A percentile compares a stretch with the other conserved stretches of the same genome.
Evolutionary conservation across 1,140 invertebrate genomes (phyloP).

Genomic region (Pantala flavescens): DNA sequence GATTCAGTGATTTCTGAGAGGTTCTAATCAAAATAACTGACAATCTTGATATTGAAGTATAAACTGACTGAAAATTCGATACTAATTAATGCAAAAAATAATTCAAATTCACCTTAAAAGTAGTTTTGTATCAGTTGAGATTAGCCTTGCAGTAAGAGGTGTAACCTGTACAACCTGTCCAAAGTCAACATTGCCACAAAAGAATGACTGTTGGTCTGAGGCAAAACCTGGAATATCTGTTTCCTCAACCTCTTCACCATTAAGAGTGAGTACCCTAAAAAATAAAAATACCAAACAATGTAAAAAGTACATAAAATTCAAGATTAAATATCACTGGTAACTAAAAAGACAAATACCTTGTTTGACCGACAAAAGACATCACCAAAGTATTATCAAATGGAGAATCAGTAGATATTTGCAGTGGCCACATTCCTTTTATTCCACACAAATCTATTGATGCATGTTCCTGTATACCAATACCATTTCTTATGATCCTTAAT

Average conservation of each 20-base stretch:
- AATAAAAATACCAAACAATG: conserved; percentile 14
- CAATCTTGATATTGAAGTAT: no score
- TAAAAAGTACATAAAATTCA: conserved; percentile 20
- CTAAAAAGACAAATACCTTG: conserved; percentile 44
- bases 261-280: conserved; percentile 67
- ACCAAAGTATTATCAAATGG: conserved; percentile 80
- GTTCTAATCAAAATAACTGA: no score
- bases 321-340: neutral
- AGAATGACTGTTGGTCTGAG: conserved; percentile 84
- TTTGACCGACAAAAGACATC: conserved; percentile 88
- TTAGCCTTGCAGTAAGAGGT: conserved; percentile 53
- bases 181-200: conserved; percentile 77
- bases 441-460: conserved; percentile 93
- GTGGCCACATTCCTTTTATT: conserved; percentile 95
- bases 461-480: conserved; percentile 95
- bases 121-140: conserved; percentile 53
- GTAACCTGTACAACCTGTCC: conserved; percentile 78
- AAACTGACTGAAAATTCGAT: no score
- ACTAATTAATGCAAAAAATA: no score
- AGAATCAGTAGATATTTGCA: conserved; percentile 57
- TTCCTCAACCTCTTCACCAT: conserved; percentile 94
- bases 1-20: no score
- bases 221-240: conserved; percentile 84
- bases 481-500: conserved; percentile 91
- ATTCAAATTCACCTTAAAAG: conserved; percentile 39